These are phyloP conservation scores for Volucella bombylans DNA, from an alignment of 2,888 invertebrate genomes.

Conservation along the genomic window DNA sequence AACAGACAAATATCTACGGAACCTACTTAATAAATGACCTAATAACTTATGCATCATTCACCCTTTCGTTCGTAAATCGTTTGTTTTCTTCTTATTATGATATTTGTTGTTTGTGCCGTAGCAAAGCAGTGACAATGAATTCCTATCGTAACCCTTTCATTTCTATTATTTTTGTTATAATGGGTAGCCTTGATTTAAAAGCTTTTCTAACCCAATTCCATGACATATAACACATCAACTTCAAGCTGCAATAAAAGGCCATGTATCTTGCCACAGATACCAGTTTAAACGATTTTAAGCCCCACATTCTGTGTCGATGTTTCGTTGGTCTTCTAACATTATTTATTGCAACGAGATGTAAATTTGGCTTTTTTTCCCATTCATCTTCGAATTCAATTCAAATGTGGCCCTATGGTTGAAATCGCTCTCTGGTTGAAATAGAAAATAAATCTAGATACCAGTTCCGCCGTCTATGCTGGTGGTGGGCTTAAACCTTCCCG, in stretches of 20 bases:
- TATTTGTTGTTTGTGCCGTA: background rate
- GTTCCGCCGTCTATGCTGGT: background rate
- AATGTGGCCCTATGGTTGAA: conserved; percentile 43
- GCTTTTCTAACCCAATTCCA: conserved; percentile 58
- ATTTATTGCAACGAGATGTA: conserved; percentile 48
- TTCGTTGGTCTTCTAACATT: background rate
- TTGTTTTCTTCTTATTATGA: background rate
- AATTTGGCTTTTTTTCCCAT: conserved; percentile 26
- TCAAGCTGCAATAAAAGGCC: conserved; percentile 15
- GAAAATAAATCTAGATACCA: conserved; percentile 35
- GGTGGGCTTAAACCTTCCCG: background rate
- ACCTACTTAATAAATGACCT: too few relatives aligned
- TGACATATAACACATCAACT: conserved; percentile 20
- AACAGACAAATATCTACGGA: too few relatives aligned
- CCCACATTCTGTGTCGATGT: conserved; percentile 1
- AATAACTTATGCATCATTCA: background rate
- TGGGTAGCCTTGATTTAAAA: conserved; percentile 38
- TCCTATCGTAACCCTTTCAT: conserved; percentile 13
- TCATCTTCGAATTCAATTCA: conserved; percentile 21
- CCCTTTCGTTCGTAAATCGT: conserved; percentile 10
- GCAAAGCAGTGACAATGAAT: conserved; percentile 18
- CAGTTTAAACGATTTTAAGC: conserved; percentile 21
- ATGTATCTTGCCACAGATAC: conserved; percentile 23
- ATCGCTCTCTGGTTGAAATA: conserved; percentile 32
- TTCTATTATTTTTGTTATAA: conserved; percentile 18